Percentiles rank a stretch among this genome's conserved stretches.
Evolutionary conservation across 2,888 invertebrate species (phyloP).

Genomic region (Blomia tropicalis): DNA sequence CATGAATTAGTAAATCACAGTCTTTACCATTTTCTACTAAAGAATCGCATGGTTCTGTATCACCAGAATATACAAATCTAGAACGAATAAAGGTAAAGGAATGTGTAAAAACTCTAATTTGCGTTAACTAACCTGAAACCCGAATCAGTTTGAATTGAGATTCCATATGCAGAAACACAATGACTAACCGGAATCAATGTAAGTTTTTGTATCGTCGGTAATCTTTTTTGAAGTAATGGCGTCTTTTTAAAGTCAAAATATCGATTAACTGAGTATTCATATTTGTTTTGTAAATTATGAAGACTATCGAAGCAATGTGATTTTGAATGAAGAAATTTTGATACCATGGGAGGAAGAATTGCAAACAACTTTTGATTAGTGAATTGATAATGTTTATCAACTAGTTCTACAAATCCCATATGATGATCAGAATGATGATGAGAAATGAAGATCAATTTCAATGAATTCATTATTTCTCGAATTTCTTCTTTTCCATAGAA

Average conservation of each 20-base stretch:
- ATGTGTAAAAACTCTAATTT: constrained; percentile 38
- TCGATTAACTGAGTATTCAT: constrained; percentile 17
- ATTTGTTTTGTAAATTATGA: constrained; percentile 20
- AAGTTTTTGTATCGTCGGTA: constrained; percentile 11
- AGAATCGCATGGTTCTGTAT: constrained; percentile 70
- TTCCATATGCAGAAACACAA: constrained; percentile 66
- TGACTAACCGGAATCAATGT: constrained; percentile 57
- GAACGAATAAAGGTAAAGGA: constrained; percentile 31
- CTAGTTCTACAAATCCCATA: constrained; percentile 40
- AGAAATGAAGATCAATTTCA: constrained; percentile 65
- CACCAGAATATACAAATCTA: constrained; percentile 87
- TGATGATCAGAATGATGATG: constrained; percentile 97
- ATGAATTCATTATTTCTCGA: constrained; percentile 33
- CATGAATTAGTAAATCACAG: constrained; percentile 81
- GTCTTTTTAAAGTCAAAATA: not conserved
- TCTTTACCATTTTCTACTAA: constrained; percentile 53
- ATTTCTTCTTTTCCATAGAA: constrained; percentile 52
- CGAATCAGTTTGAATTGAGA: constrained; percentile 34
- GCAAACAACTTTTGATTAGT: not conserved
- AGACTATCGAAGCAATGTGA: constrained; percentile 15
- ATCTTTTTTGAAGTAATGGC: not conserved
- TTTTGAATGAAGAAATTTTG: constrained; percentile 14
- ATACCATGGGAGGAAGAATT: constrained; percentile 19
- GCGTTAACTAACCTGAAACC: not conserved
- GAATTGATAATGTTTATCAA: constrained; percentile 23